A percentile compares a stretch with the other conserved stretches of the same genome.
phyloP scores from a whole-genome alignment of 30 jellyfish, hydroid and myxozoan species.

The Aurelia coerulea region DNA sequence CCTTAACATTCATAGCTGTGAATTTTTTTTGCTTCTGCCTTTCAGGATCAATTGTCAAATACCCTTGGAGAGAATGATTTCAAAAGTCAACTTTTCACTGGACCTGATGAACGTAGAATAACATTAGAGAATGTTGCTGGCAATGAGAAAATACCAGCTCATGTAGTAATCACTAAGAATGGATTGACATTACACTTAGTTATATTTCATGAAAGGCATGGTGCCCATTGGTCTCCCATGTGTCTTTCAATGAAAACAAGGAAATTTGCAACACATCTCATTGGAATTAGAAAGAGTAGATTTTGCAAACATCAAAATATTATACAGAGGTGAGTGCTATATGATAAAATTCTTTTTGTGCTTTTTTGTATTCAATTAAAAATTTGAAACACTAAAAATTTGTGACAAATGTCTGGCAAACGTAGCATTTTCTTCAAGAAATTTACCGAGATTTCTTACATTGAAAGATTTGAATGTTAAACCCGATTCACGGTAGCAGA shows the following conservation, averaged over 20 bases:
- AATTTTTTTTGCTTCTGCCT: background rate
- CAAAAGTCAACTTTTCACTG: conserved; percentile 14
- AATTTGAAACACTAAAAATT: no score
- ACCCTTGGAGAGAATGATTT: conserved; percentile 10
- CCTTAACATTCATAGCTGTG: no score
- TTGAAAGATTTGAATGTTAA: no score
- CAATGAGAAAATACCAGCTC: background rate
- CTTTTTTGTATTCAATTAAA: no score
- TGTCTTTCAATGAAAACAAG: conserved; percentile 4
- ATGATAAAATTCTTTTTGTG: background rate
- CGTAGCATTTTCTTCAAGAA: no score
- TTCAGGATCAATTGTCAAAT: conserved; percentile 28
- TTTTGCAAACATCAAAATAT: conserved; percentile 50
- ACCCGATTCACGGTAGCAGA: no score
- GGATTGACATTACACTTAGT: conserved; percentile 18
- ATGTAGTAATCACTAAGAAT: conserved; percentile 13
- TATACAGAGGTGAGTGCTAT: conserved; percentile 10
- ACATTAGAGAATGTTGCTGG: conserved; percentile 15
- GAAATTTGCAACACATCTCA: background rate
- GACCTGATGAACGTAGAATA: conserved; percentile 36
- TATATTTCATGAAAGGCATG: conserved; percentile 23
- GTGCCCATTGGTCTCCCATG: conserved; percentile 34
- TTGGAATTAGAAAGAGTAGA: background rate
- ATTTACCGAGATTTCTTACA: no score
- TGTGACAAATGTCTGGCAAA: no score